Evolutionary conservation across 2,113 vertebrate genomes (phyloP), one percentile per base, ranked within the genome.

Genomic region (Apaloderma vittatum): DNA sequence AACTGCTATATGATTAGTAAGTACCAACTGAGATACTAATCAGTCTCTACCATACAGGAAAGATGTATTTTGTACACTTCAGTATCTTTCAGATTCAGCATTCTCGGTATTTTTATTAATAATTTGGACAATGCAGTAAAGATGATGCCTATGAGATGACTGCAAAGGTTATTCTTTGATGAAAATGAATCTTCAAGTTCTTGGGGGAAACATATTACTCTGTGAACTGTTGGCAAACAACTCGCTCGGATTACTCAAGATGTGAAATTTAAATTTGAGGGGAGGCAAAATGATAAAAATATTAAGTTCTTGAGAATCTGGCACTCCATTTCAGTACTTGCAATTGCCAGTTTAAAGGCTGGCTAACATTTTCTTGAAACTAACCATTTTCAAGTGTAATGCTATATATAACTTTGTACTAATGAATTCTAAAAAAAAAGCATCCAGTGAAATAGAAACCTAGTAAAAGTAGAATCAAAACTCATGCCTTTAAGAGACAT

Each of bases 401-500:
- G 6, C 7, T 24, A 2, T 22, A 20, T 0, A 0, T 14, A 55
- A 45, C 72, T 94, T 73, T 27, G 34, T 62, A 34, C 20, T 48
- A 51, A 83, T 3, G 11, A 70, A 83, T 77, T 83, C 72, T 71
- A 51, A 63, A 80, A 32, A 63, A 87, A 30, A 67, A 3, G 4
- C 30, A 34, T 48, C 82, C 27, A 3, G 36, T 58, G 49, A 84
- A 46, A 34, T 59, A 57, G 45, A 82, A 51, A 55, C 9, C 1
- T 2, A 32, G n/a, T 16, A 21, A 43, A 66, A 74, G 51, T 10
- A 49, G 55, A 82, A 67, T 34, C 48, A 91, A 77, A 88, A 8
- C 17, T 67, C 37, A 43, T 22, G 26, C 19, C 73, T 58, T 26
- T 8, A 46, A 62, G 66, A 83, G 54, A 29, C 2, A 21, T 19